Conservation (phyloP, 2,113 vertebrate species). For the Penelope pileata region DNA sequence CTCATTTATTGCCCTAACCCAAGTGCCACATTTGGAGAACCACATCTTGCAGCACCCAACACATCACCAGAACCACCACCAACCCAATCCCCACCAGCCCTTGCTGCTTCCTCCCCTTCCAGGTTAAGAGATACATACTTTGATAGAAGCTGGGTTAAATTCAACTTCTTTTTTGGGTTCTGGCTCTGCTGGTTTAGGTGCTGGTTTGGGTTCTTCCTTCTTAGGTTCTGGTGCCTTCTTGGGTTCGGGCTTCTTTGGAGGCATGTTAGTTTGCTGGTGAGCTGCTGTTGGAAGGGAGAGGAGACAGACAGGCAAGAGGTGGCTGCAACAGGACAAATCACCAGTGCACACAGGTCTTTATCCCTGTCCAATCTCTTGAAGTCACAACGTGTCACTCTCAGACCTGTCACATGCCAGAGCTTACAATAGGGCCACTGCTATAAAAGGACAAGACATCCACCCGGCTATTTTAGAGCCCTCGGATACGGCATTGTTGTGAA, state of each 20-base stretch:
- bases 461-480: slow-evolving; percentile 89
- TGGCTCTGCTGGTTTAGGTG: slow-evolving; percentile 75
- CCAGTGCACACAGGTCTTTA: slow-evolving; percentile 75
- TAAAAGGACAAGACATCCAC: slow-evolving; percentile 86
- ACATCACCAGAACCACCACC: neutral
- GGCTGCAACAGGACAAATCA: neutral
- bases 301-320: neutral
- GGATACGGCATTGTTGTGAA: slow-evolving; percentile 60
- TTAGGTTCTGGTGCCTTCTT: slow-evolving; percentile 81
- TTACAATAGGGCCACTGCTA: slow-evolving; percentile 83
- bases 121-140: slow-evolving; percentile 74
- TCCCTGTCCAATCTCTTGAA: slow-evolving; percentile 63
- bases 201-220: slow-evolving; percentile 91
- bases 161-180: slow-evolving; percentile 79
- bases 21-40: neutral
- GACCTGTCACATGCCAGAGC: slow-evolving; percentile 55
- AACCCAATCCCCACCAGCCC: neutral
- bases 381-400: slow-evolving; percentile 62
- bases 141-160: slow-evolving; percentile 86
- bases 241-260: slow-evolving; percentile 87
- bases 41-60: rapidly evolving
- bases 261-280: slow-evolving; percentile 72
- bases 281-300: neutral
- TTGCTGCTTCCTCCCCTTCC: neutral
- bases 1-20: neutral